phyloP scores from a whole-genome alignment of 1,140 invertebrate genomes.

The Euwallacea similis region DNA sequence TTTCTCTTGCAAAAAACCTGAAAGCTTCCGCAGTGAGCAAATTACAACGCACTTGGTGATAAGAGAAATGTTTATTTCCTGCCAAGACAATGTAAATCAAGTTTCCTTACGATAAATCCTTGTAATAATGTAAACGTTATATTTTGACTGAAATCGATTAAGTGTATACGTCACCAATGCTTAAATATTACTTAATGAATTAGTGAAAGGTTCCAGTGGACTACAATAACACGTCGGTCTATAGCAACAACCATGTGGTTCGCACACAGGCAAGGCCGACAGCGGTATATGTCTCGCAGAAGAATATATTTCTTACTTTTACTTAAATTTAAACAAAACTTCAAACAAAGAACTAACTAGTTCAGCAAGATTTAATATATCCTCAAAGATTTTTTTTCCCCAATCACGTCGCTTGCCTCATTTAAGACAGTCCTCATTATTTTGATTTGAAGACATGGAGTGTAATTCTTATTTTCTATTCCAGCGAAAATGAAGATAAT shows the following conservation, averaged over 20 bases:
- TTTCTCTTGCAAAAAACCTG: slow-evolving; percentile 5
- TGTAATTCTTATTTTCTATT: slow-evolving; percentile 51
- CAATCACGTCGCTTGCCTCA: background rate
- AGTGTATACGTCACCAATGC: background rate
- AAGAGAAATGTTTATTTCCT: too few relatives aligned
- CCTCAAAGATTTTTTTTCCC: background rate
- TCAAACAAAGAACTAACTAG: background rate
- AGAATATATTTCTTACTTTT: background rate
- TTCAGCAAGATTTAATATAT: background rate
- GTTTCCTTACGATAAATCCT: too few relatives aligned
- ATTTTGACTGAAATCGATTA: too few relatives aligned
- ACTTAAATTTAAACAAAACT: background rate
- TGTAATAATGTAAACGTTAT: too few relatives aligned
- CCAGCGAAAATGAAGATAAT: slow-evolving; percentile 73
- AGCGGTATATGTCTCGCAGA: background rate
- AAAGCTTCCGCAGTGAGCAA: too few relatives aligned
- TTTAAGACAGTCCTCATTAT: slow-evolving; percentile 2
- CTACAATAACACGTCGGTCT: background rate
- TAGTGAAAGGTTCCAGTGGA: background rate
- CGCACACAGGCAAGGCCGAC: background rate
- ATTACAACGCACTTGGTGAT: too few relatives aligned
- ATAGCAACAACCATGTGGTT: slow-evolving; percentile 7
- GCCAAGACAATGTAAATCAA: too few relatives aligned
- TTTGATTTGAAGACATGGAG: slow-evolving; percentile 17
- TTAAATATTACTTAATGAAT: slow-evolving; percentile 5